A percentile compares a stretch with the other conserved stretches of the same genome.
Evolutionary conservation across 2,113 vertebrate species (phyloP).

Genomic region (Chamaetylas fuelleborni): DNA sequence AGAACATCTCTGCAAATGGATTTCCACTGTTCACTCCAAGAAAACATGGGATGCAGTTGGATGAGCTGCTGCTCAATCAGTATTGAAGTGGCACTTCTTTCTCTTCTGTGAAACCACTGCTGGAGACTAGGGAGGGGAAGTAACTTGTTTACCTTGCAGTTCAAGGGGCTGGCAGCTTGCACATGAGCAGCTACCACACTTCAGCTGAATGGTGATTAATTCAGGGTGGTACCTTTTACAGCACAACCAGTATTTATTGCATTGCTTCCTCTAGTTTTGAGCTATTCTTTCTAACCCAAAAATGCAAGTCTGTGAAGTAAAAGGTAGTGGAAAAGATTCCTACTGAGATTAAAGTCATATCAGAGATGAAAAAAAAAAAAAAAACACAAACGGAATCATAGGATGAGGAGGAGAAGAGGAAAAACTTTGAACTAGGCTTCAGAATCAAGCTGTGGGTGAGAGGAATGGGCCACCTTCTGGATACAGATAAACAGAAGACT

Average conservation of each 20-base stretch:
- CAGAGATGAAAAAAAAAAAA: background rate
- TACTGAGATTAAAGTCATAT: background rate
- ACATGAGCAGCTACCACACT: background rate
- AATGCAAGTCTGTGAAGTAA: background rate
- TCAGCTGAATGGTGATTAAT: background rate
- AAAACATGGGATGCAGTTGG: background rate
- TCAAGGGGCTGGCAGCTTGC: background rate
- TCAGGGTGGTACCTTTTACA: background rate
- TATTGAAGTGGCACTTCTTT: background rate
- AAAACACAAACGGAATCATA: background rate
- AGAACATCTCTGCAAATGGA: background rate
- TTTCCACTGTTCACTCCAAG: background rate
- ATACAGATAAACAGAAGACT: background rate
- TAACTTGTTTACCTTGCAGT: background rate
- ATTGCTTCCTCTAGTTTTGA: background rate
- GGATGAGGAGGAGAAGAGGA: background rate
- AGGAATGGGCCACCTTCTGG: background rate
- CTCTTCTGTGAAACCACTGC: background rate
- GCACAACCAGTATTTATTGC: background rate
- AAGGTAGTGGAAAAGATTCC: background rate
- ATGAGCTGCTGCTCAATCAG: background rate
- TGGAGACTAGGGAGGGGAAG: background rate
- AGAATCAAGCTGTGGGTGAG: background rate
- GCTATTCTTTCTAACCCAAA: background rate
- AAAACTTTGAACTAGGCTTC: background rate